Conservation (phyloP, 2,888 invertebrate genomes). For the Venustoraphidia nigricollis region DNA sequence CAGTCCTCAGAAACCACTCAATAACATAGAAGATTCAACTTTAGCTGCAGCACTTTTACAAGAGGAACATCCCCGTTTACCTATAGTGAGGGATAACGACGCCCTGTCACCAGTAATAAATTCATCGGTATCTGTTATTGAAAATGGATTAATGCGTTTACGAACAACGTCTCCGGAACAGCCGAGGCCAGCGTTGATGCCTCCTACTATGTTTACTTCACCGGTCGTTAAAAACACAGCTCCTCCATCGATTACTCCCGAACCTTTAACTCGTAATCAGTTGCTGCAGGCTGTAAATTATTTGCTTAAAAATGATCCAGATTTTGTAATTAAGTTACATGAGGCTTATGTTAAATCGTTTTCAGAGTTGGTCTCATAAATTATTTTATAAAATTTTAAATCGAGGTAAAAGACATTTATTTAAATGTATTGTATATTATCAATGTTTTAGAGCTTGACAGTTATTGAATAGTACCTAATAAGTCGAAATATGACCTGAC, state of each 20-base stretch:
- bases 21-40: background rate
- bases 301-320: slow-evolving; percentile 72
- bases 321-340: slow-evolving; percentile 78
- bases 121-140: slow-evolving; percentile 17
- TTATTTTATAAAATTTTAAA: background rate
- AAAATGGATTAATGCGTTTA: slow-evolving; percentile 37
- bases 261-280: slow-evolving; percentile 76
- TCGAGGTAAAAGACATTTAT: too few species aligned
- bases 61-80: too few species aligned
- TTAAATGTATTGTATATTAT: too few species aligned
- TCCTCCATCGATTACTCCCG: slow-evolving; percentile 30
- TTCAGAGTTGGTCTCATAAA: slow-evolving; percentile 41
- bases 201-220: slow-evolving; percentile 71
- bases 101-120: too few species aligned
- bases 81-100: too few species aligned
- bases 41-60: too few species aligned
- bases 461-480: too few species aligned
- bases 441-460: too few species aligned
- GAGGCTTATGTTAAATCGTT: slow-evolving; percentile 85
- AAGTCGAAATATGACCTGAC: too few species aligned
- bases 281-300: slow-evolving; percentile 78
- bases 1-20: slow-evolving; percentile 1
- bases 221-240: slow-evolving; percentile 29
- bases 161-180: slow-evolving; percentile 35
- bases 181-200: slow-evolving; percentile 60